Evolutionary conservation across 2,888 invertebrate species (phyloP).

Genomic region (Latrodectus hesperus): DNA sequence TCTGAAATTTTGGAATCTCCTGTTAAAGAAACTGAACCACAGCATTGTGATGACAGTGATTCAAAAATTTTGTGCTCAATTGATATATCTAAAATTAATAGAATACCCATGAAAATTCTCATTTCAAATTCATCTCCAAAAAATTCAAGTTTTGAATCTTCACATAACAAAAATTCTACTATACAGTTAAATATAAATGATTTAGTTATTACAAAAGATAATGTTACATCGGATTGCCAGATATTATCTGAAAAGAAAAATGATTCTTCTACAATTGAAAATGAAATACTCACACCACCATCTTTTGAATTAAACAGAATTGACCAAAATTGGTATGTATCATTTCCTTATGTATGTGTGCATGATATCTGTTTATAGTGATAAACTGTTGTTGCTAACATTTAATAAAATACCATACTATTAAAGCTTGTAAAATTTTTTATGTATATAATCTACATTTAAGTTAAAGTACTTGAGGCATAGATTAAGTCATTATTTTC

Average conservation of each 20-base stretch:
- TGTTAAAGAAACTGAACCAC: background rate
- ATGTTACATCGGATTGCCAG: background rate
- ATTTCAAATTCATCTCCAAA: background rate
- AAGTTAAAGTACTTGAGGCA: too few relatives aligned
- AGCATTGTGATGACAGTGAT: background rate
- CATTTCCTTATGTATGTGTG: background rate
- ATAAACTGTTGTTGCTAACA: background rate
- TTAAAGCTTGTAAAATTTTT: background rate
- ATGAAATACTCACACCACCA: slow-evolving; percentile 50
- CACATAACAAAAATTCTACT: background rate
- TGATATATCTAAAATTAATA: slow-evolving; percentile 46
- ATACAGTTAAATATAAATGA: background rate
- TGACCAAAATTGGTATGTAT: slow-evolving; percentile 24
- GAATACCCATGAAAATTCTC: slow-evolving; percentile 35
- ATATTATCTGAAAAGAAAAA: slow-evolving; percentile 5
- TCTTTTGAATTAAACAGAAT: slow-evolving; percentile 10
- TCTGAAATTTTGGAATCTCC: background rate
- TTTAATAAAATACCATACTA: background rate
- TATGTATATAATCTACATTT: too few relatives aligned
- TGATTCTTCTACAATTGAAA: slow-evolving; percentile 19
- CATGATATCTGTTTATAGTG: background rate
- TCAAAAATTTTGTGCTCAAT: slow-evolving; percentile 58
- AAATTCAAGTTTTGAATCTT: slow-evolving; percentile 11
- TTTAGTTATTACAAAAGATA: background rate
- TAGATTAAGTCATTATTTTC: too few relatives aligned